Evolutionary conservation across 35 echinoderm and acorn worm genomes (phyloP).

Genomic region (Amphiura filiformis): DNA sequence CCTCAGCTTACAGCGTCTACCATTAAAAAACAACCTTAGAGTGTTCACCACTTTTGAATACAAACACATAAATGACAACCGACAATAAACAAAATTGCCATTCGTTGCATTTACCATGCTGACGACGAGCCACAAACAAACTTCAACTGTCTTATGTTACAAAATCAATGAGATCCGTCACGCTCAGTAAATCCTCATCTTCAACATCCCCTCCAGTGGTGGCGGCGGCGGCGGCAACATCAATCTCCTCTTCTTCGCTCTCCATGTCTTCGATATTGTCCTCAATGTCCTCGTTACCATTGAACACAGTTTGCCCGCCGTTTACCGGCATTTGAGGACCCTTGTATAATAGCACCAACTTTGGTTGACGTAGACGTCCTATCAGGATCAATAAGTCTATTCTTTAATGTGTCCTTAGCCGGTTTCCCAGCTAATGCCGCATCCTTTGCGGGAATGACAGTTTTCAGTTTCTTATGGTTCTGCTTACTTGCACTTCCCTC

Average conservation of each 20-base stretch:
- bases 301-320: not conserved
- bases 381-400: not conserved
- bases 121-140: no score
- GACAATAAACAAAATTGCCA: no score
- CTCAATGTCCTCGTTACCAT: conserved; percentile 22
- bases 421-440: no score
- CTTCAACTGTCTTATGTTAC: conserved; percentile 60
- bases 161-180: conserved; percentile 76
- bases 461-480: not conserved
- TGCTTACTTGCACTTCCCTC: not conserved
- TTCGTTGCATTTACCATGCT: no score
- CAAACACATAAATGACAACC: no score
- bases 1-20: no score
- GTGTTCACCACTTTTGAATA: no score
- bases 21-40: no score
- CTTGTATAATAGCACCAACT: not conserved
- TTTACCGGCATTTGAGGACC: not conserved
- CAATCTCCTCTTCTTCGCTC: not conserved
- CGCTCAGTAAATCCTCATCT: conserved; percentile 63
- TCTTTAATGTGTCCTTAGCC: not conserved
- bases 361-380: conserved; percentile 9
- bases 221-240: not conserved
- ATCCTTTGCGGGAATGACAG: no score
- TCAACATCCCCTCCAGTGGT: conserved; percentile 25
- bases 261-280: not conserved